Evolutionary conservation across 2,113 vertebrate species (phyloP).

Genomic region (Willisornis vidua): DNA sequence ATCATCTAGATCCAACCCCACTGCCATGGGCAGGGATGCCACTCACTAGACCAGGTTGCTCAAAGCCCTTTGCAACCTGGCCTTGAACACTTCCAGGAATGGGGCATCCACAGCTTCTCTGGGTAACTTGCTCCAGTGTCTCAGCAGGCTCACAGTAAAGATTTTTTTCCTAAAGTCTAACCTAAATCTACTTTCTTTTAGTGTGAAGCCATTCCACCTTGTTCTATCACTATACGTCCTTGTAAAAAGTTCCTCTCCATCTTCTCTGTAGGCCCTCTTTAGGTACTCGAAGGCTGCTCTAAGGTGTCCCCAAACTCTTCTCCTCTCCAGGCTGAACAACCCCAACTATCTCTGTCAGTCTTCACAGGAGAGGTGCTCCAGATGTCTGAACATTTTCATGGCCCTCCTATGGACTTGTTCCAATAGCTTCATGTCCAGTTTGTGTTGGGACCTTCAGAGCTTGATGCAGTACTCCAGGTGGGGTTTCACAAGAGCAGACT

Average conservation of each 20-base stretch:
- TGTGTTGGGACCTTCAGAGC: neutral
- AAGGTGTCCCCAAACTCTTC: neutral
- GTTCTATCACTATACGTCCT: neutral
- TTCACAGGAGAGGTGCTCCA: neutral
- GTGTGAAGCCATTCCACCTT: neutral
- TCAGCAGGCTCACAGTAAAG: neutral
- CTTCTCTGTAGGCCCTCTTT: neutral
- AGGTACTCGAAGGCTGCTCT: neutral
- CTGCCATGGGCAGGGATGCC: neutral
- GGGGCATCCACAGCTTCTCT: neutral
- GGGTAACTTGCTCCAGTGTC: neutral
- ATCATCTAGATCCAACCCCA: neutral
- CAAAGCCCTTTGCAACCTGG: neutral
- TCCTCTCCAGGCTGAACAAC: neutral
- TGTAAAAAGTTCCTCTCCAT: neutral
- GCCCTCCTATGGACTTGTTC: neutral
- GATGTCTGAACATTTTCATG: neutral
- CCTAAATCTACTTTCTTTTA: neutral
- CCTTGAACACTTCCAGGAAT: neutral
- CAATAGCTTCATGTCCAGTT: neutral
- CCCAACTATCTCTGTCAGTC: neutral
- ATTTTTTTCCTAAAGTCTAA: neutral
- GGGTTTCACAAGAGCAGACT: rapidly evolving
- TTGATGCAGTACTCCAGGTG: neutral
- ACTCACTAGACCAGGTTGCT: neutral